Conservation (phyloP, 35 echinoderm and acorn worm species). For the Lytechinus pictus region DNA sequence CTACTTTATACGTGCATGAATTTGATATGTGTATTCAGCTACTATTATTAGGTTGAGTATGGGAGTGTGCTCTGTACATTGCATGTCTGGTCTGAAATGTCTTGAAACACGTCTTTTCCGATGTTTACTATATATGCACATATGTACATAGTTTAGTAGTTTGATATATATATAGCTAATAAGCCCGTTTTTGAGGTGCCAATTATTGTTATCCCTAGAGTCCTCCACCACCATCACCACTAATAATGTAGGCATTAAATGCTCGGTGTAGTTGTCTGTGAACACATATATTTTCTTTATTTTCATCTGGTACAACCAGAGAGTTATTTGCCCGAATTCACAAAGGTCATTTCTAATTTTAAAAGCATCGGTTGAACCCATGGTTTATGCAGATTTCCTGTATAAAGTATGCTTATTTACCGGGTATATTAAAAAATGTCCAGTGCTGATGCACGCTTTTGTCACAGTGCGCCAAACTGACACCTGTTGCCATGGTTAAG, state of each 20-base stretch:
- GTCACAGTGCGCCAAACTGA: too few relatives aligned
- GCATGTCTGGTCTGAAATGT: constrained; percentile 9
- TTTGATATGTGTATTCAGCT: background rate
- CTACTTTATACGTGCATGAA: constrained; percentile 2
- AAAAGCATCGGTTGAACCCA: too few relatives aligned
- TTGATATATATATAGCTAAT: background rate
- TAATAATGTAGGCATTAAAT: background rate
- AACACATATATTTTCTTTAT: background rate
- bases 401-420: too few relatives aligned
- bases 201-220: background rate
- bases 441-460: too few relatives aligned
- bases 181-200: background rate
- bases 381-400: too few relatives aligned
- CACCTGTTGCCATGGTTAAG: too few relatives aligned
- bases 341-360: too few relatives aligned
- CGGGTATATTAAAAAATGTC: too few relatives aligned
- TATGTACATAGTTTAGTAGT: background rate
- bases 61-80: background rate
- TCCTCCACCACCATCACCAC: background rate
- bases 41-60: background rate
- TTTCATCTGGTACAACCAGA: background rate
- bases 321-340: too few relatives aligned
- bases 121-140: background rate
- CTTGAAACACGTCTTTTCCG: background rate
- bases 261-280: background rate